A percentile compares a stretch with the other conserved stretches of the same genome.
phyloP scores from a whole-genome alignment of 2,113 vertebrate species.

The Eulacestoma nigropectus region DNA sequence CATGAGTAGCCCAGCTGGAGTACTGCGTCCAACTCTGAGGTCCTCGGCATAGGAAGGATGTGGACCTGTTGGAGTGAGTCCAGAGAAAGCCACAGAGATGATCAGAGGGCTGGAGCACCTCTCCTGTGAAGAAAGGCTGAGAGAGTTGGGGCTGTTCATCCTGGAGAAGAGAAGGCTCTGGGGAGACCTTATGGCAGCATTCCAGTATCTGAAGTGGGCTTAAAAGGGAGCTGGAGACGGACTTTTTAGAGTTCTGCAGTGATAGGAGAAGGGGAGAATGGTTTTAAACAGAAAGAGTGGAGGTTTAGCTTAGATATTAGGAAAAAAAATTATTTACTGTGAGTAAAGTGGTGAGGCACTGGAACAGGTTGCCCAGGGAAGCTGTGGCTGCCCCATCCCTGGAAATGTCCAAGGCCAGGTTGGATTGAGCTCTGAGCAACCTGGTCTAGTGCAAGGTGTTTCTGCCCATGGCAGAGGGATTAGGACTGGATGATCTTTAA shows the following conservation, averaged over 20 bases:
- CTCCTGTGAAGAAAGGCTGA: background rate
- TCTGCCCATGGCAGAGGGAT: fast-evolving
- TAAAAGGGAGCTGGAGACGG: background rate
- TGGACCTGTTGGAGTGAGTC: background rate
- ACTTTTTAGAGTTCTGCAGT: background rate
- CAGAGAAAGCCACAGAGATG: background rate
- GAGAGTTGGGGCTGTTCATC: background rate
- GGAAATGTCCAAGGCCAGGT: no score
- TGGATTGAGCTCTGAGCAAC: background rate
- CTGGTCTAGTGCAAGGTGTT: fast-evolving
- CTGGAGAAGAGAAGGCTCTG: background rate
- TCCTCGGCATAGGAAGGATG: background rate
- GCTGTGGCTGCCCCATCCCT: background rate
- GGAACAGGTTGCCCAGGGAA: background rate
- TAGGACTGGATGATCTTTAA: background rate
- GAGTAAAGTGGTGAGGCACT: no score
- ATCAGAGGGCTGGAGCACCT: background rate
- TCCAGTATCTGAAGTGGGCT: background rate
- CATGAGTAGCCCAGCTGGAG: background rate
- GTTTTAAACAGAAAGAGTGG: background rate
- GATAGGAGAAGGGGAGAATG: no score
- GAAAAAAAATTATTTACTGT: background rate
- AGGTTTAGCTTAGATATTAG: background rate
- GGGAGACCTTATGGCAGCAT: background rate
- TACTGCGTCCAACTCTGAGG: background rate